Evolutionary conservation across 1,140 invertebrate genomes (phyloP), one percentile per base, ranked within the genome.

Genomic region (Tyrophagus putrescentiae): DNA sequence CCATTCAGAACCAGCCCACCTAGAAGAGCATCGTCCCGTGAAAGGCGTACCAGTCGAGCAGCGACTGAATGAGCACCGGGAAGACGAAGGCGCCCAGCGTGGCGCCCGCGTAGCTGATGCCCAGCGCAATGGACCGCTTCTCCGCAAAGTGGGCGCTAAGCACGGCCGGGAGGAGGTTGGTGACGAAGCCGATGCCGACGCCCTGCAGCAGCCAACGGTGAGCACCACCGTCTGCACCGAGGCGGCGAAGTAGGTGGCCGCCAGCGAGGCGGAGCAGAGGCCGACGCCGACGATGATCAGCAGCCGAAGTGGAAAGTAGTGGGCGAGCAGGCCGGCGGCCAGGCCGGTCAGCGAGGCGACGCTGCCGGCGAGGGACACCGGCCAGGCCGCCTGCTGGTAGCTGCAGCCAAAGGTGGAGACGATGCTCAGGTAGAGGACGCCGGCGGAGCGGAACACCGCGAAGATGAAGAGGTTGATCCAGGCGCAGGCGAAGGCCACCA

Each of bases 131-230:
- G 1, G 69, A 68, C 34, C 68, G 65, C 23, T 66, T 62, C n/a
- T 68, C 66, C 18, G 65, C 53, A 36, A 73, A 73, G 50, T 72
- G 72, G 36, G 65, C 50, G 1, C 67, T 69, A 23, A 71, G 68
- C 23, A 72, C 68, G n/a, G 44, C 56, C 7, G 61, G 61, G 29
- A 62, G 41, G 48, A 58, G 21, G 23, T 21, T 23, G 1, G 56
- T 50, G 13, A 50, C 39, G 11, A 62, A 58, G 23, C 61, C 61
- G 13, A 62, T 62, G 16, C 61, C 61, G 13, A 62, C 60, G 59
- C 64, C 65, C 60, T 64, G 63, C 18, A 66, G 48, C 1, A 63
- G 18, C 65, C 63, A 13, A 66, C 57, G n/a, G 56, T 60, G 16
- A 66, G 53, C 18, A 60, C 62, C 13, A 66, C 58, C 28, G 53